phyloP scores from a whole-genome alignment of 1,140 invertebrate species.

The Hestina assimilis region DNA sequence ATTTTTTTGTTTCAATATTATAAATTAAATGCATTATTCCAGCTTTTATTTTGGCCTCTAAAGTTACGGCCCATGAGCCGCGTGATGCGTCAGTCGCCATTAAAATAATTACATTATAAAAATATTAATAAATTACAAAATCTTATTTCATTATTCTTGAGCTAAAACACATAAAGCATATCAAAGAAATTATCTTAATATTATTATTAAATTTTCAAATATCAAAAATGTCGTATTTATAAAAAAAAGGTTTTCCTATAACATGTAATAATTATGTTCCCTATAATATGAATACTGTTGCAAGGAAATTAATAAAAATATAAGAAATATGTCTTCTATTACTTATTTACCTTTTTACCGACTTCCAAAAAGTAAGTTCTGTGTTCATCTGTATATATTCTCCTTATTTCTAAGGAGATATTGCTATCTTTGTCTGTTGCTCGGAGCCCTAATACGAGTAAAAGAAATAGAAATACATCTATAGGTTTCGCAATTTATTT shows the following conservation, averaged over 20 bases:
- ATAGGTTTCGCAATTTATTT: too few species aligned
- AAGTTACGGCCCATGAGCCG: too few species aligned
- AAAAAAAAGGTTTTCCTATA: conserved; percentile 15
- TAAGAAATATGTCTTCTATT: conserved; percentile 8
- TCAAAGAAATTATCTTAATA: conserved; percentile 37
- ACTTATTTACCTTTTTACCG: not conserved
- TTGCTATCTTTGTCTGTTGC: too few species aligned
- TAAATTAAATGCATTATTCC: too few species aligned
- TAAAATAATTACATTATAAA: not conserved
- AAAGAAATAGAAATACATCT: too few species aligned
- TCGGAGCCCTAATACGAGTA: too few species aligned
- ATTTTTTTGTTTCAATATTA: too few species aligned
- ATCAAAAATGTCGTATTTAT: conserved; percentile 6
- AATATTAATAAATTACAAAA: not conserved
- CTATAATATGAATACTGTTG: conserved; percentile 13
- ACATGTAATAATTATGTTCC: conserved; percentile 21
- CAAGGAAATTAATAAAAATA: conserved; percentile 17
- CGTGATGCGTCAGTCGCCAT: too few species aligned
- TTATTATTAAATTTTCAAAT: conserved; percentile 10
- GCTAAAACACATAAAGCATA: conserved; percentile 31
- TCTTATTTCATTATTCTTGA: conserved; percentile 4
- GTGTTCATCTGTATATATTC: too few species aligned
- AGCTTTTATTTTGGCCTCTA: too few species aligned
- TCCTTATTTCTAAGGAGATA: too few species aligned
- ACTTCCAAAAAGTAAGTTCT: not conserved